phyloP scores from a whole-genome alignment of 2,113 vertebrate genomes.

The Nyctereutes procyonoides region DNA sequence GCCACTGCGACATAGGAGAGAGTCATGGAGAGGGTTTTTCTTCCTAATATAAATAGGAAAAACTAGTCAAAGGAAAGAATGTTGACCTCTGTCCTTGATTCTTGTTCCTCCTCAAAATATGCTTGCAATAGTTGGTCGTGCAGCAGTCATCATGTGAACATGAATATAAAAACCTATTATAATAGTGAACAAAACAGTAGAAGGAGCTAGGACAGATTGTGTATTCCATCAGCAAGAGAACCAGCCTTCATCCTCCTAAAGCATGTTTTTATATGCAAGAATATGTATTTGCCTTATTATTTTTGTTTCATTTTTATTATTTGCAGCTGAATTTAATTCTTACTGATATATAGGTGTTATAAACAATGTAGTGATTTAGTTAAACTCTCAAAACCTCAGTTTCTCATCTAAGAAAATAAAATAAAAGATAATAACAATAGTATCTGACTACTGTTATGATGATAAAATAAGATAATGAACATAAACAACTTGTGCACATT shows the following conservation, averaged over 20 bases:
- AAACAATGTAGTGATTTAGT: neutral
- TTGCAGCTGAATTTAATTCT: neutral
- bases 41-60: neutral
- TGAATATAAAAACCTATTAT: neutral
- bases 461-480: neutral
- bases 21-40: neutral
- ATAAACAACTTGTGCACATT: neutral
- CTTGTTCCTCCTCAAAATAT: neutral
- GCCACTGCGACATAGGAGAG: fast-evolving
- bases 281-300: neutral
- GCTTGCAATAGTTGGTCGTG: neutral
- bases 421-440: neutral
- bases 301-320: neutral
- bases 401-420: neutral
- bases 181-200: neutral
- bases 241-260: neutral
- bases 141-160: neutral
- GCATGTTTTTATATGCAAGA: neutral
- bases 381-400: neutral
- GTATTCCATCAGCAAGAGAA: neutral
- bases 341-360: neutral
- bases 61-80: neutral
- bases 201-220: neutral
- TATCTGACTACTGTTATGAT: neutral
- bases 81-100: neutral